Evolutionary conservation across 1,140 invertebrate genomes (phyloP).

Genomic region (Pseudachorutes palmiensis): DNA sequence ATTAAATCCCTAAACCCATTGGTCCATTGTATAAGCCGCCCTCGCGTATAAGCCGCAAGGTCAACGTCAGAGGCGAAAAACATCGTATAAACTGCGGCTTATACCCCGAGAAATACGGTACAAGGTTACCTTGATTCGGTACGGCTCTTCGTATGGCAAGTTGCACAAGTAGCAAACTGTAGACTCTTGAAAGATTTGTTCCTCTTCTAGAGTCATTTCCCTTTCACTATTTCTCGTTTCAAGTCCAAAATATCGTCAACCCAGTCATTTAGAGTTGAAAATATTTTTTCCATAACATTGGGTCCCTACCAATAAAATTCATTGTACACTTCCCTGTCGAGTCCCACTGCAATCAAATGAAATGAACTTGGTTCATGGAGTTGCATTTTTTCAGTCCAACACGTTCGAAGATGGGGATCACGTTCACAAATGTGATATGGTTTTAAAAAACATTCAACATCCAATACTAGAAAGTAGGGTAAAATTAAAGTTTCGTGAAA

Average conservation of each 20-base stretch:
- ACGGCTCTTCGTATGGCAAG: no score
- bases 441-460: not conserved
- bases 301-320: not conserved
- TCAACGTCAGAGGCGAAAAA: no score
- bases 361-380: not conserved
- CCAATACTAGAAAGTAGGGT: not conserved
- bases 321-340: not conserved
- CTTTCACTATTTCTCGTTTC: not conserved
- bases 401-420: not conserved
- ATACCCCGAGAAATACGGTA: no score
- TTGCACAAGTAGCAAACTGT: no score
- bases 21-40: no score
- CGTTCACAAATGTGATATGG: not conserved
- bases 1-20: no score
- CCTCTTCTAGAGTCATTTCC: no score
- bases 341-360: not conserved
- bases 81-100: no score
- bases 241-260: not conserved
- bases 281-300: not conserved
- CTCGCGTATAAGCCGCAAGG: no score
- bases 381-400: not conserved
- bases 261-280: not conserved
- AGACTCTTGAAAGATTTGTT: no score
- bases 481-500: not conserved
- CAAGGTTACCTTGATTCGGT: no score